Base-by-base conservation (phyloP, 2,888 invertebrate genomes). In the Lymantria monacha region DNA sequence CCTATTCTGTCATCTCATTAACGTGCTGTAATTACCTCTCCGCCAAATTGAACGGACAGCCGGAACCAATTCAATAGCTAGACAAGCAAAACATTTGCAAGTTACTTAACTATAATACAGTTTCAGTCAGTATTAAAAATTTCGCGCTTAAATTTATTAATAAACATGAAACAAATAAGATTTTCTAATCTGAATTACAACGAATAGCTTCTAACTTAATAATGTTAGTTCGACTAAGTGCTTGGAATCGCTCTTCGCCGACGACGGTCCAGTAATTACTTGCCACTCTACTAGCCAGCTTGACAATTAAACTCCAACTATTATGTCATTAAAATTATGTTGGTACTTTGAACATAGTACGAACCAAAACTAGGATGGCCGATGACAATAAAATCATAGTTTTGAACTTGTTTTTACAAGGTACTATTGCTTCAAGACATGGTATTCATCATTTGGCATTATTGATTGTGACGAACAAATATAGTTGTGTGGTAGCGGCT, bases 241-340 rank as follows among this genome's bases (percentile, higher is more conserved):
- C 66, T 66, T 53, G 51, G 55, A 70, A 72, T 70, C 67, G 52
- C 46, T 66, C 64, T 67, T 77, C 72, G 69, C 74, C 36, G 30
- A 15, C 44, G 43, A 40, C 44, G 30, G 31, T 12, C 33, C 71
- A 72, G 61, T 80, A 81, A 83, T 85, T 84, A 81, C 77, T 81
- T 77, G 76, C 76, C 76, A 55, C 55, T 57, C 51, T 62, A 83
- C 81, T 83, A 75, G 69, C 72, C 72, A 72, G 70, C 74, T 77
- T 76, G 76, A 78, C 76, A 75, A 75, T 82, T 79, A 76, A 84
- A 86, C 81, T 85, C 82, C 73, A 81, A 83, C 85, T 83, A 84
- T 83, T 84, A 81, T 79, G 81, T 77, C 83, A 83, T 85, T 86
- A 82, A 85, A 84, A 78, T 76, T 74, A 72, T 78, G 78, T 70